phyloP scores from a whole-genome alignment of 2,888 invertebrate species.

The Gandaritis pyraliata region DNA sequence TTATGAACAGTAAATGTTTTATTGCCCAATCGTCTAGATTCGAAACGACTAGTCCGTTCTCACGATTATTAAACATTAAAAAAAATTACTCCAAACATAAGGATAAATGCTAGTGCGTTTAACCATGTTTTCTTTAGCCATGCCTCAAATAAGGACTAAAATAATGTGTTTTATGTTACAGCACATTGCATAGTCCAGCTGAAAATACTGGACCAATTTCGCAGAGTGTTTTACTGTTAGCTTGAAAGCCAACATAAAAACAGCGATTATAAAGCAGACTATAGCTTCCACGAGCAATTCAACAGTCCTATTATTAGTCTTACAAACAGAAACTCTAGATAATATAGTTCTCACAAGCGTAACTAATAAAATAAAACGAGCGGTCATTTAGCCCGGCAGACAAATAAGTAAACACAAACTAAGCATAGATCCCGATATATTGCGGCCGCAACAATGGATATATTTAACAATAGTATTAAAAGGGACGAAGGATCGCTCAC shows the following conservation, averaged over 20 bases:
- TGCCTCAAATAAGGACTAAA: no score
- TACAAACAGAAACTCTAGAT: constrained; percentile 21
- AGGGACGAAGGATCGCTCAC: constrained; percentile 48
- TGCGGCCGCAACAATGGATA: constrained; percentile 58
- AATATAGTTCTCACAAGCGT: constrained; percentile 34
- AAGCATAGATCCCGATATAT: constrained; percentile 54
- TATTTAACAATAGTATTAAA: constrained; percentile 56
- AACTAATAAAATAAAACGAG: constrained; percentile 54
- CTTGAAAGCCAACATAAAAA: neutral
- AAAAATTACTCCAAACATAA: no score
- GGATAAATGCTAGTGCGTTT: no score
- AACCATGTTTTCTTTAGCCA: neutral
- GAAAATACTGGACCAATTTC: neutral
- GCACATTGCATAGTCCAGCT: no score
- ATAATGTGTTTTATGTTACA: no score
- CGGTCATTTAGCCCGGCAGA: constrained; percentile 56
- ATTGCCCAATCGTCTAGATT: constrained; percentile 43
- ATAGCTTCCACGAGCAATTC: constrained; percentile 6
- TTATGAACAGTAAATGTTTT: constrained; percentile 42
- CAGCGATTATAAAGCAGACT: neutral
- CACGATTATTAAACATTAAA: constrained; percentile 53
- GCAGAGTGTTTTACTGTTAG: neutral
- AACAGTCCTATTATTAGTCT: constrained; percentile 21
- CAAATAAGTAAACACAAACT: constrained; percentile 59
- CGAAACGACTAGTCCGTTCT: constrained; percentile 45